A percentile compares a stretch with the other conserved stretches of the same genome.
Conservation (phyloP, 1,140 invertebrate species). For the Melitaea cinxia region DNA sequence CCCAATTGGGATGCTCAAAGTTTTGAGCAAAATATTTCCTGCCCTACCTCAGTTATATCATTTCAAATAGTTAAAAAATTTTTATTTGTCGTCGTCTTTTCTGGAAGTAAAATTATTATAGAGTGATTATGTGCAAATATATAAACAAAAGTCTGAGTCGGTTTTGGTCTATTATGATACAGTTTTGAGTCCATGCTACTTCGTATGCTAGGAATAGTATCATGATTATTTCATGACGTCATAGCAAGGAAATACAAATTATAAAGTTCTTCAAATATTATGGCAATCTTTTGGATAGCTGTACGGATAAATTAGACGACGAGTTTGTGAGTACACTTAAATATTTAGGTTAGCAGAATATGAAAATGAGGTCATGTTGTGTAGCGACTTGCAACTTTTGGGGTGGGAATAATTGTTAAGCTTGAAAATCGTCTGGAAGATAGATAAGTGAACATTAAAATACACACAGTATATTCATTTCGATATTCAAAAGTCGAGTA, state of each 20-base stretch:
- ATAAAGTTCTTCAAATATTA: neutral
- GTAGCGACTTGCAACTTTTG: slow-evolving; percentile 8
- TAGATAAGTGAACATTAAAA: neutral
- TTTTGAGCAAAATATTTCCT: too few species aligned
- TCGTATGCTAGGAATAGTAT: neutral
- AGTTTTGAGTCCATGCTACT: neutral
- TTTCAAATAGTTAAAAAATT: too few species aligned
- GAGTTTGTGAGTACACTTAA: slow-evolving; percentile 16
- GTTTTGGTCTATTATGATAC: neutral
- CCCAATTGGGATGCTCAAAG: too few species aligned
- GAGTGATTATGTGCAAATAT: too few species aligned
- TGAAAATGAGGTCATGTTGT: slow-evolving; percentile 14
- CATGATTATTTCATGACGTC: neutral
- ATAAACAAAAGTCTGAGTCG: neutral
- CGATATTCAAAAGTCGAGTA: neutral
- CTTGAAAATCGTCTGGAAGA: neutral
- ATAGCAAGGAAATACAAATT: neutral
- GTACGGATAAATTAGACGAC: slow-evolving; percentile 13
- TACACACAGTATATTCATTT: neutral
- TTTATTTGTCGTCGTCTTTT: too few species aligned
- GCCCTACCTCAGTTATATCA: too few species aligned
- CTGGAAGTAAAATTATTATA: too few species aligned
- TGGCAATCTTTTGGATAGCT: slow-evolving; percentile 10
- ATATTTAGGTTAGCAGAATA: slow-evolving; percentile 21
- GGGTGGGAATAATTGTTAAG: slow-evolving; percentile 12